Evolutionary conservation across 2,888 invertebrate species (phyloP).

Genomic region (Candidula unifasciata): DNA sequence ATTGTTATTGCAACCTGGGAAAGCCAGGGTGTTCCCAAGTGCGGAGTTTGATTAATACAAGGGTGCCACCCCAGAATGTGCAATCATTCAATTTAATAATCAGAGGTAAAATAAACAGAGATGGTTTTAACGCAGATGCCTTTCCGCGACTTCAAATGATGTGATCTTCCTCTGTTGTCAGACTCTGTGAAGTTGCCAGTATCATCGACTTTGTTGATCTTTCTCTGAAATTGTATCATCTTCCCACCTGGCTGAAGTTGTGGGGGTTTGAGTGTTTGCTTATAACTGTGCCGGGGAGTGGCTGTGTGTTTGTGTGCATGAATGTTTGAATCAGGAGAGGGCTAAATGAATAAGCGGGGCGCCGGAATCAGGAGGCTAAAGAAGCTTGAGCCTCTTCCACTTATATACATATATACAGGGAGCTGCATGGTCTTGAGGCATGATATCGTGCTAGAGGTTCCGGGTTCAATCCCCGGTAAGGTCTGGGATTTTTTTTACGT

Average conservation of each 20-base stretch:
- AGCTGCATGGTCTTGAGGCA: too few species aligned
- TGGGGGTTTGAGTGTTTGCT: too few species aligned
- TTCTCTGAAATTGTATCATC: constrained; percentile 41
- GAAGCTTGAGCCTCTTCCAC: too few species aligned
- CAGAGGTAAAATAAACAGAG: constrained; percentile 27
- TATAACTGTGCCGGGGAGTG: too few species aligned
- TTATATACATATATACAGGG: too few species aligned
- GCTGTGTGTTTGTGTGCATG: too few species aligned
- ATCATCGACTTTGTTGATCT: constrained; percentile 8
- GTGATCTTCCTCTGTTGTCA: neutral
- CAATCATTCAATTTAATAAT: constrained; percentile 48
- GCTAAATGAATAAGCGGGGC: too few species aligned
- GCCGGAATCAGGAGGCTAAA: too few species aligned
- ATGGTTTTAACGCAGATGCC: constrained; percentile 34
- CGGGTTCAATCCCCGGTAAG: too few species aligned
- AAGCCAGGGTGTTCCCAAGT: neutral
- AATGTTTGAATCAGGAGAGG: too few species aligned
- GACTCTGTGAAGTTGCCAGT: neutral
- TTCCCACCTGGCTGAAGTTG: neutral
- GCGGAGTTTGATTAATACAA: constrained; percentile 34
- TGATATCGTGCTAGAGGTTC: too few species aligned
- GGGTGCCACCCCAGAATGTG: constrained; percentile 31
- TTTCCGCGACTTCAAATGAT: constrained; percentile 26
- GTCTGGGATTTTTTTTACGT: too few species aligned
- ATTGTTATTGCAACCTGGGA: constrained; percentile 23